Conservation (phyloP, 2,797 vertebrate species). For the Natrix natrix region DNA sequence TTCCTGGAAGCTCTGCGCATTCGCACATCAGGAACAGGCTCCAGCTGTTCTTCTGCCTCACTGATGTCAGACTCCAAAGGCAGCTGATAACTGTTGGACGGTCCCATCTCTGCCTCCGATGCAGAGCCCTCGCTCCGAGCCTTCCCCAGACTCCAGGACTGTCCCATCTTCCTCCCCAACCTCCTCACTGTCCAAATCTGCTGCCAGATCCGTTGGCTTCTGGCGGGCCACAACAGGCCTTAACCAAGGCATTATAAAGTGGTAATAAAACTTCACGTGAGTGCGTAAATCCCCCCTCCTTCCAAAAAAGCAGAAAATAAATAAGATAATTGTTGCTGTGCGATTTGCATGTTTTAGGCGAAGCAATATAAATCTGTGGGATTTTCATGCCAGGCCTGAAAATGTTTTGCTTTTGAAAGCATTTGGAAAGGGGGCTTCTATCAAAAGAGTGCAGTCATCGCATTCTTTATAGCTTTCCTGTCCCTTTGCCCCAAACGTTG, state of each 20-base stretch:
- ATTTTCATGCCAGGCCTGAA: neutral
- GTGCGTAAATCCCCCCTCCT: fast-evolving
- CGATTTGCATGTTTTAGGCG: neutral
- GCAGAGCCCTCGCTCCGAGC: too few relatives aligned
- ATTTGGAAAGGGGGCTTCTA: neutral
- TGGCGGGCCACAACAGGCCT: too few relatives aligned
- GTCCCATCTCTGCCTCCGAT: too few relatives aligned
- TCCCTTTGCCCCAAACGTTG: neutral
- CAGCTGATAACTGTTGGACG: too few relatives aligned
- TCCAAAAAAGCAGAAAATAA: neutral
- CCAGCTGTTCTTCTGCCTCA: too few relatives aligned
- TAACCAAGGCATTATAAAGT: neutral
- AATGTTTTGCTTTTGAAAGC: neutral
- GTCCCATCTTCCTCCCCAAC: too few relatives aligned
- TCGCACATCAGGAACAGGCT: too few relatives aligned
- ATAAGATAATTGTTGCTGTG: neutral
- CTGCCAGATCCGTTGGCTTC: too few relatives aligned
- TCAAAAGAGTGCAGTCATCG: neutral
- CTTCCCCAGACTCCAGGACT: too few relatives aligned
- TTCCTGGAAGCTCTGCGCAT: too few relatives aligned
- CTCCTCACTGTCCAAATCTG: too few relatives aligned
- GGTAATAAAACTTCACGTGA: neutral
- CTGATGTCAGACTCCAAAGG: too few relatives aligned
- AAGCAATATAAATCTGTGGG: neutral
- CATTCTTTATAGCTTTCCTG: neutral